Conservation (phyloP, 1,140 invertebrate genomes). For the Hyphantria cunea region DNA sequence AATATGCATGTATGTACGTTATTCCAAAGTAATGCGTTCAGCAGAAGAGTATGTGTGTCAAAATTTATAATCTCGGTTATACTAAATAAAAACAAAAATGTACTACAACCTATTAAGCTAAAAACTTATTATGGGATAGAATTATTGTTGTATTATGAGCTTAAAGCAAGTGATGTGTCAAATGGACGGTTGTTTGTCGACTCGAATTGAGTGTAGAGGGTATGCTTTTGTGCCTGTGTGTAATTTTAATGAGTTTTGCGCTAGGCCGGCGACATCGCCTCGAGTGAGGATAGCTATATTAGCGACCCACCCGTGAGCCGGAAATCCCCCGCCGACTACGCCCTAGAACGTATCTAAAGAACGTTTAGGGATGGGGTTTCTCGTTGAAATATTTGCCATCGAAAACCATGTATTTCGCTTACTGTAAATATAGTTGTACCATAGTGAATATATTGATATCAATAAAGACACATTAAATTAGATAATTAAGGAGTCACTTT, state of each 20-base stretch:
- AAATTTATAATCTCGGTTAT: no score
- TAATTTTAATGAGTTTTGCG: slow-evolving; percentile 79
- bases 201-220: neutral
- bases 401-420: slow-evolving; percentile 2
- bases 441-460: no score
- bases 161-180: slow-evolving; percentile 33
- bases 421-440: neutral
- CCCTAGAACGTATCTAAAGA: slow-evolving; percentile 41
- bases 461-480: no score
- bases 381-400: slow-evolving; percentile 9
- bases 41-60: no score
- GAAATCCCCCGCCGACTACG: slow-evolving; percentile 49
- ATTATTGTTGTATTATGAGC: no score
- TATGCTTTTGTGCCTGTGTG: slow-evolving; percentile 58
- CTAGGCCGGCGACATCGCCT: slow-evolving; percentile 56
- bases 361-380: slow-evolving; percentile 24
- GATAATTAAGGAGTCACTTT: no score
- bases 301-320: slow-evolving; percentile 52
- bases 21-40: no score
- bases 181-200: slow-evolving; percentile 24
- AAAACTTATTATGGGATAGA: no score
- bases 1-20: no score
- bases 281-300: slow-evolving; percentile 62
- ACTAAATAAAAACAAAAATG: no score
- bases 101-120: no score